Conservation (phyloP, 2,888 invertebrate genomes). For the Altica lythri region DNA sequence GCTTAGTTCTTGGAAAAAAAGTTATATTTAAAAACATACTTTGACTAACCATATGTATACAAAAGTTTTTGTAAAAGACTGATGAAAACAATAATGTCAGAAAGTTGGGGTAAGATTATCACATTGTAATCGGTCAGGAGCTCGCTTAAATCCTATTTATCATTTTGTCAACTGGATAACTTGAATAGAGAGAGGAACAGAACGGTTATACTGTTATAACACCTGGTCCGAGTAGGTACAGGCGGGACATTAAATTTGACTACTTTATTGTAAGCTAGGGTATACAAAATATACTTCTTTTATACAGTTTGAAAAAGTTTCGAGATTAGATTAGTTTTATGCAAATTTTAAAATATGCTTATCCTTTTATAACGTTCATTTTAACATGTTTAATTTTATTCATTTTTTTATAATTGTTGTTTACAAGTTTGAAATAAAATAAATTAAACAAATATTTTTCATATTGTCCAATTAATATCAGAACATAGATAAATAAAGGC, state of each 20-base stretch:
- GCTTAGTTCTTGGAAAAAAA: constrained; percentile 18
- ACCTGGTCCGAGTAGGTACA: constrained; percentile 51
- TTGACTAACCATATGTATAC: not conserved
- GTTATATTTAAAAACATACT: constrained; percentile 10
- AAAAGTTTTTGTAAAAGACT: constrained; percentile 14
- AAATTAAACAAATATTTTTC: too few species aligned
- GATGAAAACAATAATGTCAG: constrained; percentile 34
- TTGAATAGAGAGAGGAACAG: constrained; percentile 45
- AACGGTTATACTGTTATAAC: constrained; percentile 53
- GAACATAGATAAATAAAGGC: too few species aligned
- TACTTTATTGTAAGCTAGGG: constrained; percentile 22
- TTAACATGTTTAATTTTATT: too few species aligned
- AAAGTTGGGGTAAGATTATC: constrained; percentile 40
- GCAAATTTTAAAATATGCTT: constrained; percentile 5
- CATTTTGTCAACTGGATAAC: constrained; percentile 51
- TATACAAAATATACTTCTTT: constrained; percentile 19
- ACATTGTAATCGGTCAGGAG: constrained; percentile 46
- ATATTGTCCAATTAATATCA: too few species aligned
- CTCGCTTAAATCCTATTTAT: constrained; percentile 47
- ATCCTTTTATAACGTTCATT: too few species aligned
- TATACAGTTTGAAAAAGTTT: constrained; percentile 14
- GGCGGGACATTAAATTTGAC: constrained; percentile 47
- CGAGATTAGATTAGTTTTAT: constrained; percentile 15
- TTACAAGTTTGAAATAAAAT: too few species aligned
- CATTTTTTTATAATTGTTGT: too few species aligned